Conservation (phyloP, 2,797 vertebrate genomes). For the Spatula clypeata region DNA sequence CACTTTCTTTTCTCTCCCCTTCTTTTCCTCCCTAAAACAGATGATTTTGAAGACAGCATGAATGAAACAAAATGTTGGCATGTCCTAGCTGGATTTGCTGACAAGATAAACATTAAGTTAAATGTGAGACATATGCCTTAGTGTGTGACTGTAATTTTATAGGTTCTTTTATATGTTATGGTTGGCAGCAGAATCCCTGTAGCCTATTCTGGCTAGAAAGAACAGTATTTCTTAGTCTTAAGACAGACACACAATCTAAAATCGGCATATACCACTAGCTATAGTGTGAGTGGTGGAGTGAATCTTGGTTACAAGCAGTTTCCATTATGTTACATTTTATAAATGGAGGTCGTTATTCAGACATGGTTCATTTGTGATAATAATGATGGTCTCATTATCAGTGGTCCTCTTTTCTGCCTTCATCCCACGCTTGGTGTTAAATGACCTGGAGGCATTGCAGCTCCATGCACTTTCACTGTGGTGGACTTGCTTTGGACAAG, state of each 20-base stretch:
- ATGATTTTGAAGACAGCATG: slow-evolving; percentile 65
- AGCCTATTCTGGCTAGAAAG: slow-evolving; percentile 50
- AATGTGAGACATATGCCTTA: slow-evolving; percentile 74
- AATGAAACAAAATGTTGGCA: slow-evolving; percentile 76
- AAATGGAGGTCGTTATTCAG: background rate
- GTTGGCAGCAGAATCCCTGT: slow-evolving; percentile 62
- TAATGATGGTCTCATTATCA: background rate
- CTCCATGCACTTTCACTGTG: background rate
- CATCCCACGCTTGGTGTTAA: background rate
- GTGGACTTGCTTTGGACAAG: background rate
- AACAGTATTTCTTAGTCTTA: slow-evolving; percentile 26
- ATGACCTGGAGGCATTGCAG: background rate
- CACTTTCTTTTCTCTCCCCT: slow-evolving; percentile 22
- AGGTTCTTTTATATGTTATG: slow-evolving; percentile 66
- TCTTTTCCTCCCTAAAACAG: slow-evolving; percentile 31
- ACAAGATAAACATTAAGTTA: slow-evolving; percentile 74
- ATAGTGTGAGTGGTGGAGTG: background rate
- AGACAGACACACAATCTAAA: background rate
- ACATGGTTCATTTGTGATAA: background rate
- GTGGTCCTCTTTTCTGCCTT: background rate
- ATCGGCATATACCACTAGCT: background rate
- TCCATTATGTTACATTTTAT: background rate
- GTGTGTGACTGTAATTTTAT: slow-evolving; percentile 68
- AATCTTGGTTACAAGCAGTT: background rate
- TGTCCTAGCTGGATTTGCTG: slow-evolving; percentile 63